Evolutionary conservation across 1,140 invertebrate species (phyloP).

Genomic region (Asbolus verrucosus): DNA sequence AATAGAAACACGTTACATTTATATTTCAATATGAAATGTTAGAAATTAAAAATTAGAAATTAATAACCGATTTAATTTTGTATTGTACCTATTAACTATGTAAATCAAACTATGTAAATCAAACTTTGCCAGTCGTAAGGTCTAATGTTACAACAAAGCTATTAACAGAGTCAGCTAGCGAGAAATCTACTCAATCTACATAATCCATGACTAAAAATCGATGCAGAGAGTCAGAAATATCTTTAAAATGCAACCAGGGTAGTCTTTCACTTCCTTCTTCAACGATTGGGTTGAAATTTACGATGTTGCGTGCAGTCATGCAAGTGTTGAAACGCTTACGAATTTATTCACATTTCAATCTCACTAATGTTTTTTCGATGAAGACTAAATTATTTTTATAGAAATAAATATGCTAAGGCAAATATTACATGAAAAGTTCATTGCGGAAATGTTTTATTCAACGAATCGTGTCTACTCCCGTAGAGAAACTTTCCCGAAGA

Average conservation of each 20-base stretch:
- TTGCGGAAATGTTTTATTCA: constrained; percentile 4
- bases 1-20: too few relatives aligned
- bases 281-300: too few relatives aligned
- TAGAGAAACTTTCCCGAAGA: background rate
- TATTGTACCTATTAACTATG: too few relatives aligned
- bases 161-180: background rate
- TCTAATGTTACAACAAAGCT: background rate
- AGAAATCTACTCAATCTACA: background rate
- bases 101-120: too few relatives aligned
- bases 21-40: too few relatives aligned
- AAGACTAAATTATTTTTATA: background rate
- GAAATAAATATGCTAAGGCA: background rate
- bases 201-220: background rate
- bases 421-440: background rate
- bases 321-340: background rate
- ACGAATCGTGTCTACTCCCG: background rate
- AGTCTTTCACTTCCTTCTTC: too few relatives aligned
- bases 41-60: too few relatives aligned
- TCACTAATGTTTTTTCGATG: background rate
- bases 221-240: too few relatives aligned
- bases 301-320: too few relatives aligned
- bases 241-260: too few relatives aligned
- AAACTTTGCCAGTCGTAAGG: background rate
- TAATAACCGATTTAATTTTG: too few relatives aligned
- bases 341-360: background rate